These are phyloP conservation scores for Brachionus calyciflorus DNA, from an alignment of 1,140 invertebrate genomes.

Conservation along the genomic window DNA sequence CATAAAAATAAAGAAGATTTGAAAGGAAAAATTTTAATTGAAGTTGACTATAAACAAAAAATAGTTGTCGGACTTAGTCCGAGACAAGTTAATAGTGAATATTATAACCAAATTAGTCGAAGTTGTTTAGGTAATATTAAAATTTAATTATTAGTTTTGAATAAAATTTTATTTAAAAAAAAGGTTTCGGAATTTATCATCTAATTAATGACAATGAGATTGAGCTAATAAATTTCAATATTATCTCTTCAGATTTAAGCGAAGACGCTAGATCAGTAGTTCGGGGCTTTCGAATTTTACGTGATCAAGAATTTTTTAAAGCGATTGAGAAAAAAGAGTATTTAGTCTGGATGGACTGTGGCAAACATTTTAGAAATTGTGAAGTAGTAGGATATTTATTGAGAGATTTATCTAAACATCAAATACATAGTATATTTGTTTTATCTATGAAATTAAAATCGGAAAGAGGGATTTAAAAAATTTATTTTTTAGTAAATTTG, in stretches of 20 bases:
- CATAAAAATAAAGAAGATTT: background rate
- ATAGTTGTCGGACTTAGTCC: conserved; percentile 12
- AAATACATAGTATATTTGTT: background rate
- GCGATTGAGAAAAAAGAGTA: background rate
- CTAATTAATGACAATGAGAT: background rate
- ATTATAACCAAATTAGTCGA: conserved; percentile 10
- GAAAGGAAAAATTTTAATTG: background rate
- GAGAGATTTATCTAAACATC: background rate
- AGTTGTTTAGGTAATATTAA: conserved; percentile 4
- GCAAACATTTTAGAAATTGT: background rate
- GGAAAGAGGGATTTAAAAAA: too few species aligned
- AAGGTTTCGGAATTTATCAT: conserved; percentile 6
- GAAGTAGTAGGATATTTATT: background rate
- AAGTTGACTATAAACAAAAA: conserved; percentile 37
- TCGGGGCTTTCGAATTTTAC: background rate
- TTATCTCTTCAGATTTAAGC: background rate
- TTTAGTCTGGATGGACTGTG: background rate
- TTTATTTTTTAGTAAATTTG: conserved; percentile 15
- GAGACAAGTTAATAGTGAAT: conserved; percentile 16
- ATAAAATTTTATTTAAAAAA: background rate
- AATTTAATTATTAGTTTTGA: background rate
- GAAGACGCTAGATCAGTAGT: background rate
- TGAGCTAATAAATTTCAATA: background rate
- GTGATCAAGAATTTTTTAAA: background rate
- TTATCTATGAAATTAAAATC: too few species aligned